Evolutionary conservation across 2,888 invertebrate species (phyloP), one percentile per base, ranked within the genome.

Genomic region (Drosophila sordidapex): DNA sequence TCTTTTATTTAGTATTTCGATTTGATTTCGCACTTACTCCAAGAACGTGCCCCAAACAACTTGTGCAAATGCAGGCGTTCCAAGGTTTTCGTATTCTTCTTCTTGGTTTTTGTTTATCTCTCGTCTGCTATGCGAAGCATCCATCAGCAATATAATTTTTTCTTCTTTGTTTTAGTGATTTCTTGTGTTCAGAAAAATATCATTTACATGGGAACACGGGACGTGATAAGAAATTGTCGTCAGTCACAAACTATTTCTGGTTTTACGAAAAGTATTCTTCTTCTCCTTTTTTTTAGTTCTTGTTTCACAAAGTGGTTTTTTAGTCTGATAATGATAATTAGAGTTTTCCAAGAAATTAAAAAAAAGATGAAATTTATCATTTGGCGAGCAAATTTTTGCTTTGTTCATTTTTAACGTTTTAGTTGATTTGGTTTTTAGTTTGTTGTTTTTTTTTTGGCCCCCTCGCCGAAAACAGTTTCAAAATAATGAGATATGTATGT

Each of bases 311-410:
- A 79, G 79, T 84, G 70, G 67, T 74, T 74, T 82, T 76, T 82
- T 71, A n/a, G 54, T 74, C 75, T 76, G 90, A 87, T 87, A 87
- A 76, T 88, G 76, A 86, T 87, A 87, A 89, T 87, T 87, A 77
- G 72, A 85, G 84, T 89, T 80, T 89, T 89, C 89, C 78, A 68
- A 80, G 87, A 90, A 90, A 87, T 74, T 74, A 78, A 83, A 79
- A 79, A n/a, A 27, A 36, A 6, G n/a, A 21, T 77, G 70, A 82
- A 83, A 85, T 80, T 76, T 85, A 78, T 89, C 90, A 82, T 79
- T 83, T 86, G 74, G 76, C 68, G 64, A 83, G 74, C 81, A 64
- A 88, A 75, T 48, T 65, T 56, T 57, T 65, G 36, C 36, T 61
- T 56, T 66, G 69, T 54, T 33, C 36, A n/a, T 6, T 35, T 60